phyloP scores from a whole-genome alignment of 2,797 vertebrate species.

The Cyclopterus lumpus region DNA sequence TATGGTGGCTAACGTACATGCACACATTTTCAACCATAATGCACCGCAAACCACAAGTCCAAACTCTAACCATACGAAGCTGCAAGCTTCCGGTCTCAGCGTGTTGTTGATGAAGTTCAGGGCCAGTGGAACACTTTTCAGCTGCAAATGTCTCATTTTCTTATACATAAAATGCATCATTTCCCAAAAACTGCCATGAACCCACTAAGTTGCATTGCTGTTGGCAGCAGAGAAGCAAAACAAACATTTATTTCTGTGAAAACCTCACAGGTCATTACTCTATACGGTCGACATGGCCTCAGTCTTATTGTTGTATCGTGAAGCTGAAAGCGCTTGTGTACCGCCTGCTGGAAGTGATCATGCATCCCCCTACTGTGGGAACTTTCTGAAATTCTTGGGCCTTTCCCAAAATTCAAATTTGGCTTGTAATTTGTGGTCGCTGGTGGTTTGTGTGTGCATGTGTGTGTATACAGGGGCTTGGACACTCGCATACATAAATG shows the following conservation, averaged over 20 bases:
- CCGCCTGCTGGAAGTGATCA: slow-evolving; percentile 74
- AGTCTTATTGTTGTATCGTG: slow-evolving; percentile 43
- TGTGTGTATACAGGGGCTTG: slow-evolving; percentile 63
- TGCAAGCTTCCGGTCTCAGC: neutral
- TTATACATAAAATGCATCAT: slow-evolving; percentile 11
- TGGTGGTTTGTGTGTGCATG: slow-evolving; percentile 43
- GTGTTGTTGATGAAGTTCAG: neutral
- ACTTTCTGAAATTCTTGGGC: slow-evolving; percentile 78
- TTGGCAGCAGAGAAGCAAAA: neutral
- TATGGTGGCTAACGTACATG: neutral
- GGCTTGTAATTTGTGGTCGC: slow-evolving; percentile 83
- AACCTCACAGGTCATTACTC: slow-evolving; percentile 32
- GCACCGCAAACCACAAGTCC: neutral
- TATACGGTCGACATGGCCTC: slow-evolving; percentile 10
- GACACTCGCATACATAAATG: slow-evolving; percentile 64
- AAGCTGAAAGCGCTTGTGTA: slow-evolving; percentile 41
- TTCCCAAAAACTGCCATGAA: slow-evolving; percentile 3
- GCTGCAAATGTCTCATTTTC: neutral
- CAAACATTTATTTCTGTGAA: slow-evolving; percentile 5
- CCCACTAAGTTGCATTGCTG: neutral
- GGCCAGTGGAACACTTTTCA: neutral
- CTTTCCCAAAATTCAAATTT: slow-evolving; percentile 78
- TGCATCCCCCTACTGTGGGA: slow-evolving; percentile 76
- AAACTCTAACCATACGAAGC: neutral
- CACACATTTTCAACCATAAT: neutral